Evolutionary conservation across 2,113 vertebrate genomes (phyloP).

Genomic region (Chloebia gouldiae): DNA sequence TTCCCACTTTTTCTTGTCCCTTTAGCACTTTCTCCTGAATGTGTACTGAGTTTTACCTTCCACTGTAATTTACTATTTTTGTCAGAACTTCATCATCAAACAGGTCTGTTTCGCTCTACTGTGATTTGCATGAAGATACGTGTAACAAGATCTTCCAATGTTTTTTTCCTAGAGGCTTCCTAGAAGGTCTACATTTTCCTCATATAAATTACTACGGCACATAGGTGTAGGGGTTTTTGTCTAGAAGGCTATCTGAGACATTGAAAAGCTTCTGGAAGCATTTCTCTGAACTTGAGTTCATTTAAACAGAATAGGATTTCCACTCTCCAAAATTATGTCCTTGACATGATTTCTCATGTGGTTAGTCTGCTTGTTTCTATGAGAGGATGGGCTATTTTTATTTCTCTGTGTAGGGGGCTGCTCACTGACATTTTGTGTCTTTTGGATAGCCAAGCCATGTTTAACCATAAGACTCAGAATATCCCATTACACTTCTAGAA

Average conservation of each 20-base stretch:
- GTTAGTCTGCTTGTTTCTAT: neutral
- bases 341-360: neutral
- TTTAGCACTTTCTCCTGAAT: neutral
- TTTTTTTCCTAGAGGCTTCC: neutral
- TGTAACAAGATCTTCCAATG: neutral
- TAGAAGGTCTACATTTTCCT: neutral
- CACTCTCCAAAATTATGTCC: neutral
- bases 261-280: neutral
- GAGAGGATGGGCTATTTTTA: neutral
- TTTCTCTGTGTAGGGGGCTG: neutral
- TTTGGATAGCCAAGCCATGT: neutral
- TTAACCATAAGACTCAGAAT: neutral
- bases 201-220: neutral
- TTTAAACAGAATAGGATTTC: neutral
- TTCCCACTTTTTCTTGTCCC: neutral
- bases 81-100: neutral
- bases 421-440: neutral
- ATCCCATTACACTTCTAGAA: neutral
- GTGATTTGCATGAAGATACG: neutral
- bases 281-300: neutral
- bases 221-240: rapidly evolving
- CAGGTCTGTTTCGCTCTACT: neutral
- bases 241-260: neutral
- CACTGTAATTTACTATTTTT: neutral
- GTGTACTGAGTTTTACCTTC: neutral